Evolutionary conservation across 2,797 vertebrate genomes (phyloP).

Genomic region (Kryptopterus vitreolus): DNA sequence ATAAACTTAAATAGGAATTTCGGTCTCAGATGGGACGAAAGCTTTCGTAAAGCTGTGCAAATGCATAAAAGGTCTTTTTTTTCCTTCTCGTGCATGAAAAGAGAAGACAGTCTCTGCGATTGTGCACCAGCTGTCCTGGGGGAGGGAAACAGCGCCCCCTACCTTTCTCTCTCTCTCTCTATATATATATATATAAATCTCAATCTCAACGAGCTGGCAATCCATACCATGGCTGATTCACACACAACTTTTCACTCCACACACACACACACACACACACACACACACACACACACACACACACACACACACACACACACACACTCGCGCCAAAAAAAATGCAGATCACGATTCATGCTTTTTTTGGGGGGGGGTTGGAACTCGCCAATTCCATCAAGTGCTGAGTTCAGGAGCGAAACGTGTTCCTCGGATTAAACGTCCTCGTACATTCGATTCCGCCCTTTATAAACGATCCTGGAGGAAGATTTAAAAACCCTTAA

Average conservation of each 20-base stretch:
- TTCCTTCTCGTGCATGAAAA: conserved; percentile 62
- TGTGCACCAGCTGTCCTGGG: conserved; percentile 67
- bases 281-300: conserved; percentile 9
- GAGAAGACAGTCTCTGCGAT: conserved; percentile 67
- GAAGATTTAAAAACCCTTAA: conserved; percentile 70
- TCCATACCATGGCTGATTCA: conserved; percentile 69
- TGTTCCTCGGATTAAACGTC: conserved; percentile 60
- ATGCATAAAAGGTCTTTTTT: conserved; percentile 73
- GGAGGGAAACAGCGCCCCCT: conserved; percentile 66
- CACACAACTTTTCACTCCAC: conserved; percentile 63
- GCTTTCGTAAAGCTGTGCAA: conserved; percentile 83
- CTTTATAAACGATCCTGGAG: conserved; percentile 70
- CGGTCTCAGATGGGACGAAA: conserved; percentile 63
- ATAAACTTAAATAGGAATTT: conserved; percentile 71
- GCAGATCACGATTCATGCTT: conserved; percentile 63
- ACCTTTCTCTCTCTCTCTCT: conserved; percentile 53
- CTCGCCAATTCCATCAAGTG: conserved; percentile 69
- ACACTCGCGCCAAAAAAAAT: conserved; percentile 64
- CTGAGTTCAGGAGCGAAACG: conserved; percentile 67
- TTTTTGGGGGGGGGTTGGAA: conserved; percentile 74
- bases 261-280: neutral
- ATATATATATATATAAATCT: conserved; percentile 53
- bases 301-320: conserved; percentile 58
- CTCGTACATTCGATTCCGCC: conserved; percentile 67
- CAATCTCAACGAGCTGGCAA: conserved; percentile 63